Conservation (phyloP, 2,797 vertebrate species). For the Australoheros facetus region DNA sequence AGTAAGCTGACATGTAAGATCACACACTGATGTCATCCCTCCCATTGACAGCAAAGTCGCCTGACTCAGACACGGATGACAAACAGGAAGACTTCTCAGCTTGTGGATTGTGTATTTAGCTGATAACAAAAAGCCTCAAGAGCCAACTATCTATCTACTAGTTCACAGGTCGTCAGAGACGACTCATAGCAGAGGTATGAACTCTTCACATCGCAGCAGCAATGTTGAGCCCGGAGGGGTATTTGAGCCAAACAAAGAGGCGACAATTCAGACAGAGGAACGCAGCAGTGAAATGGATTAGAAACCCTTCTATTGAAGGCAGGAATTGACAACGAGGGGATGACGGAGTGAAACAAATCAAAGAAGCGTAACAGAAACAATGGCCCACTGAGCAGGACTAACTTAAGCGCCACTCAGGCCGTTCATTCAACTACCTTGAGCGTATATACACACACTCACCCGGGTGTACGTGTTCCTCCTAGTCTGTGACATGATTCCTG, state of each 20-base stretch:
- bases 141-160: constrained; percentile 2
- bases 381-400: constrained; percentile 11
- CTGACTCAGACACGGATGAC: constrained; percentile 57
- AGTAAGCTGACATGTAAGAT: constrained; percentile 4
- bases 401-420: constrained; percentile 24
- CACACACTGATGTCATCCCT: constrained; percentile 63
- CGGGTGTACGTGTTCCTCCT: constrained; percentile 87
- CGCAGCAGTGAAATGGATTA: constrained; percentile 39
- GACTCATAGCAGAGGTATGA: constrained; percentile 32
- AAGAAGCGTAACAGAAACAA: constrained; percentile 40
- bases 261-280: constrained; percentile 44
- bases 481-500: constrained; percentile 88
- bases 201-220: constrained; percentile 23
- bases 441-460: constrained; percentile 83
- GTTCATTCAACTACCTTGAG: constrained; percentile 11
- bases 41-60: constrained; percentile 38
- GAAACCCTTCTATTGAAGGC: constrained; percentile 34
- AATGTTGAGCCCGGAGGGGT: constrained; percentile 11
- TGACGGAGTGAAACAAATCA: constrained; percentile 53
- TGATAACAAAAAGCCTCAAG: constrained; percentile 18
- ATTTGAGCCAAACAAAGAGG: constrained; percentile 62
- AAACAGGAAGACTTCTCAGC: constrained; percentile 61
- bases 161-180: background rate
- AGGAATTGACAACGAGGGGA: constrained; percentile 17
- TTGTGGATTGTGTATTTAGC: constrained; percentile 1